These are phyloP conservation scores for Hippocampus barbouri DNA, from an alignment of 2,113 vertebrate genomes.

Conservation along the genomic window DNA sequence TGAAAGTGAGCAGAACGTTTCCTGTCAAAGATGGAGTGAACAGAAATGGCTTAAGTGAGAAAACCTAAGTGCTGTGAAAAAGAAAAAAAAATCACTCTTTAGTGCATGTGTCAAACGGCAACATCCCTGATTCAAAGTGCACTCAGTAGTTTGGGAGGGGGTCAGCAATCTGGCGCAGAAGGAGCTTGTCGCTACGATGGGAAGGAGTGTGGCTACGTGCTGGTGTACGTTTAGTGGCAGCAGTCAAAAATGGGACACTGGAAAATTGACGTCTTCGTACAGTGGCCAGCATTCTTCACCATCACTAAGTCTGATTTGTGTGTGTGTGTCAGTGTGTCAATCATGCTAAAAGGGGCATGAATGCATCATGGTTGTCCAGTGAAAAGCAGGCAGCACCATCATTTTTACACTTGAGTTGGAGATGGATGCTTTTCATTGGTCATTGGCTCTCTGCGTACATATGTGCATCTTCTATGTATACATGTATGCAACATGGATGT, in stretches of 20 bases:
- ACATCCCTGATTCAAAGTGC: constrained; percentile 74
- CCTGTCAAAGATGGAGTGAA: constrained; percentile 18
- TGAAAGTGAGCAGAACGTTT: constrained; percentile 8
- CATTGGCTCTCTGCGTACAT: constrained; percentile 54
- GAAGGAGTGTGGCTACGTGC: constrained; percentile 20
- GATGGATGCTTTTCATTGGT: not conserved
- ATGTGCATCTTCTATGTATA: constrained; percentile 37
- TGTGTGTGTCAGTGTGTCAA: not conserved
- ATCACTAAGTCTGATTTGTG: not conserved
- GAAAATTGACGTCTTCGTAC: constrained; percentile 30
- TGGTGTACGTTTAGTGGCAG: constrained; percentile 7
- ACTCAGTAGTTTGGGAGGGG: constrained; percentile 49
- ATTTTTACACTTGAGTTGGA: not conserved
- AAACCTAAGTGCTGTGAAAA: not conserved
- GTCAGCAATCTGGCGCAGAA: not conserved
- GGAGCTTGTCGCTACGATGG: not conserved
- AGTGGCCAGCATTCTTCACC: not conserved
- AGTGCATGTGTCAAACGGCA: constrained; percentile 56
- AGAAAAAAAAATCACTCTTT: constrained; percentile 25
- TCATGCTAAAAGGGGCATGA: not conserved
- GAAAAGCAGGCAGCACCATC: not conserved
- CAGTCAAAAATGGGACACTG: constrained; percentile 17
- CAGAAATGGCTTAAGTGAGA: constrained; percentile 27
- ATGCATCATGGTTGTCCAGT: not conserved
- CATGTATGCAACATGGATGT: constrained; percentile 38